Evolutionary conservation across 2,888 invertebrate genomes (phyloP), one percentile per base, ranked within the genome.

Genomic region (Phania funesta): DNA sequence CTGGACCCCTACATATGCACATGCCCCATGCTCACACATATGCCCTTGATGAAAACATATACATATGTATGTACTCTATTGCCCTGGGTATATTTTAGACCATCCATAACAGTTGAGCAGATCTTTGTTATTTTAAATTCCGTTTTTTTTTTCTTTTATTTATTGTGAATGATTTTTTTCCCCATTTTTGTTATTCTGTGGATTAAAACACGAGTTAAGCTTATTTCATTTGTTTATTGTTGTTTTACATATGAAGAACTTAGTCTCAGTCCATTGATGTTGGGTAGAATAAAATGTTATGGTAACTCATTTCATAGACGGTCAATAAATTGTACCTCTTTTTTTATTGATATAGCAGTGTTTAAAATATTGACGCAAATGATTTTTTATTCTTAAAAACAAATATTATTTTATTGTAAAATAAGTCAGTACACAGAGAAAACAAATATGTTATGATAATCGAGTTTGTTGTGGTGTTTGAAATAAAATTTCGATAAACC

Each of bases 201-300:
- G 64, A 70, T 64, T 56, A 70, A 78, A 78, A 50, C 41, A 71
- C 46, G 22, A 77, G 46, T 71, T 48, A 56, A 77, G 77, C 77
- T 70, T 35, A 60, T 76, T 68, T 26, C 76, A 62, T 76, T 76
- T 68, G 48, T 60, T 76, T 76, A 44, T 60, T 68, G 50, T 60
- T 68, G 68, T 76, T 76, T 68, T 44, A 50, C 67, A 58, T 50
- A 58, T 60, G 26, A 67, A 76, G 60, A 67, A 68, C 67, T 67
- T 60, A 41, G 22, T 60, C 22, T 32, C 32, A 67, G 35, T 67
- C 41, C 29, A 60, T 13, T 67, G 41, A 60, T 32, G 41, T 41
- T 60, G 16, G 41, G 3, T 56, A 20, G 32, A n/a, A 35, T 56
- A 3, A 18, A 50, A n/a, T 58, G 65, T 56, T 56, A 26, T 65